Evolutionary conservation across 2,113 vertebrate species (phyloP).

Genomic region (Nyctibius bracteatus): DNA sequence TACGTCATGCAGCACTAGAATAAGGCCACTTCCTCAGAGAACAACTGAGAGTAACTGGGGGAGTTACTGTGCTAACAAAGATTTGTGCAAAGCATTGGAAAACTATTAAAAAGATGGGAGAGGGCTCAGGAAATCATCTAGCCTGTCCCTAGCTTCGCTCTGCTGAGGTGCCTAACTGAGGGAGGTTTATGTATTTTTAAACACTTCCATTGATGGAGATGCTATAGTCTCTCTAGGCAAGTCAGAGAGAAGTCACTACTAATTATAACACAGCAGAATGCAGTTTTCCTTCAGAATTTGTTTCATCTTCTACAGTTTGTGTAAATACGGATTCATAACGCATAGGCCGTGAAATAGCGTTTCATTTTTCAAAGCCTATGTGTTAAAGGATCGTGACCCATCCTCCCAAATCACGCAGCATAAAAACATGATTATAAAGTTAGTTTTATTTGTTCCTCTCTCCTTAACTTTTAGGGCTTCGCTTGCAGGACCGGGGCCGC

Average conservation of each 20-base stretch:
- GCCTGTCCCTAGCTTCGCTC: not conserved
- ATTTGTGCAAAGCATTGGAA: not conserved
- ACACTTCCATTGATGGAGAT: not conserved
- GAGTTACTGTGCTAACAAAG: not conserved
- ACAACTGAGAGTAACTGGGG: not conserved
- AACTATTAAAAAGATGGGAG: not conserved
- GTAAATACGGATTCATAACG: fast-evolving
- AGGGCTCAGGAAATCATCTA: not conserved
- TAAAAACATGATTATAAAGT: not conserved
- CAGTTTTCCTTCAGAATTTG: not conserved
- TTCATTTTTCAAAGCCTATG: not conserved
- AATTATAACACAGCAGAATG: not conserved
- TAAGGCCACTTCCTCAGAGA: not conserved
- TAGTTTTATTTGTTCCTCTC: not conserved
- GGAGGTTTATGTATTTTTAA: not conserved
- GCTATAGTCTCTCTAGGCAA: not conserved
- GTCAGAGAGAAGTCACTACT: not conserved
- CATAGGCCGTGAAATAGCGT: not conserved
- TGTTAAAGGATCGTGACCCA: fast-evolving
- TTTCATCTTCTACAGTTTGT: not conserved
- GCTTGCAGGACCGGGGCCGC: not conserved
- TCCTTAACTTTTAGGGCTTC: not conserved
- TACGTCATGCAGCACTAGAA: not conserved
- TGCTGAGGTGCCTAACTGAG: not conserved
- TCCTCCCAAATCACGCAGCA: fast-evolving